Evolutionary conservation across 1,140 invertebrate species (phyloP).

Genomic region (Octopus bimaculoides): DNA sequence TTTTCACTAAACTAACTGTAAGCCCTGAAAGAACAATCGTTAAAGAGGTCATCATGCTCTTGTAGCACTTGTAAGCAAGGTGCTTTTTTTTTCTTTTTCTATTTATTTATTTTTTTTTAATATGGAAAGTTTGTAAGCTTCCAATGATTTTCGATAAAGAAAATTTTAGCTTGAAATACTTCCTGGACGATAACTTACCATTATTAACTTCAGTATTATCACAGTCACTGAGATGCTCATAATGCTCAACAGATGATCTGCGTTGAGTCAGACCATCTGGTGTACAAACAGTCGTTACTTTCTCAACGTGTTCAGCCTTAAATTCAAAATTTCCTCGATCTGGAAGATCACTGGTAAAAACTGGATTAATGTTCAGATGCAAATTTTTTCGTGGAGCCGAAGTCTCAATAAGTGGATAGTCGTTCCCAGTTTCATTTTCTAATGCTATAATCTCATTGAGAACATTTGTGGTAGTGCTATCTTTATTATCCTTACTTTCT

Average conservation of each 20-base stretch:
- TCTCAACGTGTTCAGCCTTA: neutral
- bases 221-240: neutral
- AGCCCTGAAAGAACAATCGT: too few species aligned
- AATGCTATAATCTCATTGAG: neutral
- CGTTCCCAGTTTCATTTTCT: neutral
- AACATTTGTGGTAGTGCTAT: neutral
- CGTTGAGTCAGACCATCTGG: neutral
- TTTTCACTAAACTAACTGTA: too few species aligned
- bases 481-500: neutral
- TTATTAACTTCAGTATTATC: too few species aligned
- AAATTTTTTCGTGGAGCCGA: neutral
- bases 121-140: too few species aligned
- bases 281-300: neutral
- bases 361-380: neutral
- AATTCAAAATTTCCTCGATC: neutral
- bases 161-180: too few species aligned
- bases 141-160: too few species aligned
- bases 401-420: neutral
- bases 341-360: neutral
- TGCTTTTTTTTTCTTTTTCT: too few species aligned
- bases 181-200: too few species aligned
- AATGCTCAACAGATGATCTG: neutral
- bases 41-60: too few species aligned
- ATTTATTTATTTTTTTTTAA: too few species aligned
- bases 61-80: too few species aligned